Evolutionary conservation across 2,113 vertebrate species (phyloP), one percentile per base, ranked within the genome.

Genomic region (Poeciliopsis retropinna): DNA sequence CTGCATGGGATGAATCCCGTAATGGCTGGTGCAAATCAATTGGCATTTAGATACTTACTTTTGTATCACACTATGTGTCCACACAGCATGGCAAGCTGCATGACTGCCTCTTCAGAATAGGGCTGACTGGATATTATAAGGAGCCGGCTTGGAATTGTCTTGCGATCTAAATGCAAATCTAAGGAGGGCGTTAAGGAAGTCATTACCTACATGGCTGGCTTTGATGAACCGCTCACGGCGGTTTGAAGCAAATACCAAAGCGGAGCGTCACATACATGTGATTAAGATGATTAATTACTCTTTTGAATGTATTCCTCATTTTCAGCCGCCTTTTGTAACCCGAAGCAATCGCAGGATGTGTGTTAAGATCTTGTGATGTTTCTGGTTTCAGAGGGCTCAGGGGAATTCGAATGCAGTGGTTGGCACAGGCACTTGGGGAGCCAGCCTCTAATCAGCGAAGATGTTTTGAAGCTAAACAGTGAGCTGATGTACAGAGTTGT

Each of bases 151-250:
- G 64, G 84, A 82, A 91, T 91, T 85, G 87, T 86, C 80, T 83
- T 71, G 73, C 60, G 89, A 92, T 92, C 81, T 92, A 90, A 91
- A 92, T 92, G 88, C 90, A 86, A 92, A 92, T 93, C 84, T 72
- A 64, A 32, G 73, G 80, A 70, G 78, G 73, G 80, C 79, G 85
- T 86, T 88, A 79, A 83, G 88, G 89, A 90, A 88, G 85, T 88
- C 90, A 91, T 90, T 91, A 92, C 87, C 81, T 89, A 90, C 88
- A 91, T 92, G 90, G 85, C 86, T 92, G 91, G 79, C 85, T 92
- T 91, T 90, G 90, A 93, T 91, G 88, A 92, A 90, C 84, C 84
- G 87, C 90, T 85, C 70, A 57, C 44, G 72, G 87, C 54, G 63
- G 64, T 88, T 75, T 57, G 54, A 82, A 72, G 87, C 81, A 87